Evolutionary conservation across 2,113 vertebrate genomes (phyloP).

Genomic region (Calidris pygmaea): DNA sequence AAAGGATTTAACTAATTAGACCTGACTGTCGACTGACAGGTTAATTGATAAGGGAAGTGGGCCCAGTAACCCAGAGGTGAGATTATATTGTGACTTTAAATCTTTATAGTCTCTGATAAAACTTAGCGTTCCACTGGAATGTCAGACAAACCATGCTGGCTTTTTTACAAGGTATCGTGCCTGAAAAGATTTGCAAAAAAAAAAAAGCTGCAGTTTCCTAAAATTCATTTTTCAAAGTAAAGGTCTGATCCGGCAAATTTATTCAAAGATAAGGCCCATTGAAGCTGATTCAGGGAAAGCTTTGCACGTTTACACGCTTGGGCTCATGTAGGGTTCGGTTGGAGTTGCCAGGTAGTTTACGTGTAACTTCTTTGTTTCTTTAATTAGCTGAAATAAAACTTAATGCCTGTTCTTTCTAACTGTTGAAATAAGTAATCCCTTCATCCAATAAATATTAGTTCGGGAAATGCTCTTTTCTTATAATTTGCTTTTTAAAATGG

Average conservation of each 20-base stretch:
- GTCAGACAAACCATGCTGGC: background rate
- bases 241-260: background rate
- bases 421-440: background rate
- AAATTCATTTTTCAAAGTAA: background rate
- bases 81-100: conserved; percentile 19
- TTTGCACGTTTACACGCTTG: background rate
- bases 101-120: conserved; percentile 16
- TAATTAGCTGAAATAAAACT: background rate
- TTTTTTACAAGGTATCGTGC: background rate
- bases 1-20: conserved; percentile 71
- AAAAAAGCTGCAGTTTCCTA: background rate
- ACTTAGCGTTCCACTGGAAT: background rate
- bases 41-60: conserved; percentile 71
- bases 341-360: background rate
- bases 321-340: background rate
- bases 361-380: background rate
- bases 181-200: background rate
- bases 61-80: conserved; percentile 31
- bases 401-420: background rate
- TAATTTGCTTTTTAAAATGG: background rate
- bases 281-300: background rate
- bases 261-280: background rate
- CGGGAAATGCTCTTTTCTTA: background rate
- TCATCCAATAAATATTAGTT: background rate
- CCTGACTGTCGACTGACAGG: conserved; percentile 42